Evolutionary conservation across 2,113 vertebrate species (phyloP).

Genomic region (Erythrocercus mccallii): DNA sequence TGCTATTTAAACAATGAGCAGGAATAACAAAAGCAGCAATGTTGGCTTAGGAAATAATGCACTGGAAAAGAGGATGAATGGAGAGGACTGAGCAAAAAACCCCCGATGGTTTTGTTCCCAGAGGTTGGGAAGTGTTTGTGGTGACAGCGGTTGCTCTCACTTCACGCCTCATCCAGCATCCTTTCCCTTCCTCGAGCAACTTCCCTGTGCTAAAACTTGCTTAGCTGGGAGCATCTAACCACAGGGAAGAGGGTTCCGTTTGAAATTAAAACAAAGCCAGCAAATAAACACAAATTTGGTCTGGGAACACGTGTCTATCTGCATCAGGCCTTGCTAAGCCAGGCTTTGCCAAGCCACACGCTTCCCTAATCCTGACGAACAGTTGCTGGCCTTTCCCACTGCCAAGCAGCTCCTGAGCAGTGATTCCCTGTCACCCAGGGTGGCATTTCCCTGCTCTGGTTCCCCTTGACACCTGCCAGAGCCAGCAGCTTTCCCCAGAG

Average conservation of each 20-base stretch:
- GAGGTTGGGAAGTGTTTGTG: background rate
- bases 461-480: background rate
- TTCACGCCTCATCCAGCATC: background rate
- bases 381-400: background rate
- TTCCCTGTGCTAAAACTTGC: background rate
- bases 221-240: background rate
- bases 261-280: background rate
- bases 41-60: background rate
- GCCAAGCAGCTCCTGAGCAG: background rate
- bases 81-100: accelerated
- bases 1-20: background rate
- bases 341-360: background rate
- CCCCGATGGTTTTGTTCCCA: background rate
- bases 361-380: background rate
- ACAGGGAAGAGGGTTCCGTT: background rate
- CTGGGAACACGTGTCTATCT: background rate
- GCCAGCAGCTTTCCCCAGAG: background rate
- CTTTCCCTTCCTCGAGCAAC: slow-evolving; percentile 12
- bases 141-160: slow-evolving; percentile 14
- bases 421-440: background rate
- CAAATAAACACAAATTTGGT: background rate
- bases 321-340: background rate
- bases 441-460: background rate
- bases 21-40: background rate
- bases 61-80: background rate